phyloP scores from a whole-genome alignment of 1,140 invertebrate genomes.

The Zaprionus ghesquierei region DNA sequence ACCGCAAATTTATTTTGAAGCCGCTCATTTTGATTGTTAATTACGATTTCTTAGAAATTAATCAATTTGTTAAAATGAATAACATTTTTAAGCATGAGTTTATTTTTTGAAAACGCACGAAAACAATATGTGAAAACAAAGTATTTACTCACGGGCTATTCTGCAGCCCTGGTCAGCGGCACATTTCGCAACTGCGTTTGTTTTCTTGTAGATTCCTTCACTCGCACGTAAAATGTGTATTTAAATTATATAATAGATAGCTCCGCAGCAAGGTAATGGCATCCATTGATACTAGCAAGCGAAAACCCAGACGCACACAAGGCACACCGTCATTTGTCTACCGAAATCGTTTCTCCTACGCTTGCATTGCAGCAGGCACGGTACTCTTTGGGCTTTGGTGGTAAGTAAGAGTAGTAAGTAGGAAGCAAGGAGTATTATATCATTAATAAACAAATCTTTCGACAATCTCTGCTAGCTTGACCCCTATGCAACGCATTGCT shows the following conservation, averaged over 20 bases:
- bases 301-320: slow-evolving; percentile 75
- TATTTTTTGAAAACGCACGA: neutral
- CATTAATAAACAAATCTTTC: neutral
- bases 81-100: neutral
- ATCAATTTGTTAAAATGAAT: neutral
- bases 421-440: neutral
- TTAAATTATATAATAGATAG: slow-evolving; percentile 69
- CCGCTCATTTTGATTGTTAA: no score
- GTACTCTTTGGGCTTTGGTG: slow-evolving; percentile 57
- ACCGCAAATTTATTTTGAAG: neutral
- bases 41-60: no score
- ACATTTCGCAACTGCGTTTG: slow-evolving; percentile 15
- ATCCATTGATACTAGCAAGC: slow-evolving; percentile 61
- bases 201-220: neutral
- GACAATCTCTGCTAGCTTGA: slow-evolving; percentile 37
- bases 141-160: neutral
- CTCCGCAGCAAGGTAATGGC: slow-evolving; percentile 60
- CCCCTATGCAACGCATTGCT: slow-evolving; percentile 54
- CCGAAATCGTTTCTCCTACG: slow-evolving; percentile 75
- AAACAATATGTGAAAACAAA: neutral
- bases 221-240: slow-evolving; percentile 51
- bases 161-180: slow-evolving; percentile 25
- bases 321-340: slow-evolving; percentile 74
- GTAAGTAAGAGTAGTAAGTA: slow-evolving; percentile 40
- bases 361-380: slow-evolving; percentile 53